Evolutionary conservation across 2,888 invertebrate genomes (phyloP), one percentile per base, ranked within the genome.

Genomic region (Rhodophaea formosa): DNA sequence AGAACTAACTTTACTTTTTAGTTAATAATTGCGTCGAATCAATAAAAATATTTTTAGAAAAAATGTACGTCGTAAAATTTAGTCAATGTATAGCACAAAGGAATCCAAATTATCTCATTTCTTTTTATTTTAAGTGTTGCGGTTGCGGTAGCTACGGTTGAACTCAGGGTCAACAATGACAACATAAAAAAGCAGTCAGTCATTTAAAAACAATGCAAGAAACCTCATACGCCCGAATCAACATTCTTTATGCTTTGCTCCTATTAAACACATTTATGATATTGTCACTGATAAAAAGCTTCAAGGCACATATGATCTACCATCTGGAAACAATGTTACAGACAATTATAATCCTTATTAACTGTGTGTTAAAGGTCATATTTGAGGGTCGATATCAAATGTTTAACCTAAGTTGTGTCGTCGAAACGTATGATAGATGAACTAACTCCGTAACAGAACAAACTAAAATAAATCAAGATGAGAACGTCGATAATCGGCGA

Each of bases 391-490:
- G 12, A 17, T 30, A 17, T n/a, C 43, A 56, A 39, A 46, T 52
- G 58, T 46, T 61, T 45, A 47, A 45, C 58, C 59, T 42, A 42
- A 47, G 56, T 47, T 16, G 56, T 43, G 56, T 59, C 59, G 65
- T 65, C 65, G 64, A 61, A 62, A 57, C 56, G 59, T 62, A 82
- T 83, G 82, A 83, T 80, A 84, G 81, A 84, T 83, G 80, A 72
- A 79, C 73, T 68, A 79, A 72, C 75, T 66, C 68, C 56, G 72
- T 74, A 69, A 69, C 71, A 74, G 74, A 78, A 79, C 80, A 79
- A 77, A 79, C 75, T 74, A 69, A 73, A 78, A 83, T 80, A 79
- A 81, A 82, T 82, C 82, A 80, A 84, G 83, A 84, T 84, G 75
- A 68, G 66, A 66, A 62, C 66, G 64, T 59, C 66, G 84, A 84